Evolutionary conservation across 2,113 vertebrate genomes (phyloP).

Genomic region (Pangasianodon hypophthalmus): DNA sequence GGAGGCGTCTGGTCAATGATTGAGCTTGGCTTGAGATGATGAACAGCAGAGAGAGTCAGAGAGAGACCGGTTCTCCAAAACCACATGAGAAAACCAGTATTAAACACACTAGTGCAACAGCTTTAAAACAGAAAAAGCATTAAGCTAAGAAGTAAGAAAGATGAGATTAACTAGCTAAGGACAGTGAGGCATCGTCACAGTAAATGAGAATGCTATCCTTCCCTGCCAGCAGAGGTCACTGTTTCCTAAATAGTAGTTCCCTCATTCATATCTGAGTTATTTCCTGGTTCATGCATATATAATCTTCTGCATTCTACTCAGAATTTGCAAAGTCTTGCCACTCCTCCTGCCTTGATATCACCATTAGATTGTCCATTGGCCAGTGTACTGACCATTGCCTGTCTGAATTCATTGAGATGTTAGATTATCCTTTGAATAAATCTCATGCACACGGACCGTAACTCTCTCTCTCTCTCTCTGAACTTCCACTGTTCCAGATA

Average conservation of each 20-base stretch:
- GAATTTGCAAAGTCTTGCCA: neutral
- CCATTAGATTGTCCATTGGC: neutral
- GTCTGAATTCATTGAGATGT: neutral
- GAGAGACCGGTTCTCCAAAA: neutral
- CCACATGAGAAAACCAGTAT: neutral
- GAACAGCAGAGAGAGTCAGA: neutral
- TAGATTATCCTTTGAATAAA: neutral
- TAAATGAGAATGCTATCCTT: neutral
- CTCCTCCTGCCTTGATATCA: neutral
- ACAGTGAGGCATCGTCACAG: neutral
- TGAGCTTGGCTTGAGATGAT: conserved; percentile 8
- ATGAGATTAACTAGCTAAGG: neutral
- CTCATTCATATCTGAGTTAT: neutral
- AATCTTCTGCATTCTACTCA: neutral
- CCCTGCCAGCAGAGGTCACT: neutral
- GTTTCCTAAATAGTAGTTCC: neutral
- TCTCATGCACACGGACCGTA: neutral
- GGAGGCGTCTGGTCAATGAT: neutral
- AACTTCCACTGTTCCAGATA: neutral
- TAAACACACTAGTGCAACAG: neutral
- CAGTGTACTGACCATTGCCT: neutral
- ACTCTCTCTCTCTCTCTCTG: neutral
- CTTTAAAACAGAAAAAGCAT: neutral
- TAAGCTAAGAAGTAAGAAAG: neutral
- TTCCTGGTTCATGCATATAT: neutral